Percentiles rank a stretch among this genome's conserved stretches.
Evolutionary conservation across 2,113 vertebrate genomes (phyloP).

Genomic region (Otus sunia): DNA sequence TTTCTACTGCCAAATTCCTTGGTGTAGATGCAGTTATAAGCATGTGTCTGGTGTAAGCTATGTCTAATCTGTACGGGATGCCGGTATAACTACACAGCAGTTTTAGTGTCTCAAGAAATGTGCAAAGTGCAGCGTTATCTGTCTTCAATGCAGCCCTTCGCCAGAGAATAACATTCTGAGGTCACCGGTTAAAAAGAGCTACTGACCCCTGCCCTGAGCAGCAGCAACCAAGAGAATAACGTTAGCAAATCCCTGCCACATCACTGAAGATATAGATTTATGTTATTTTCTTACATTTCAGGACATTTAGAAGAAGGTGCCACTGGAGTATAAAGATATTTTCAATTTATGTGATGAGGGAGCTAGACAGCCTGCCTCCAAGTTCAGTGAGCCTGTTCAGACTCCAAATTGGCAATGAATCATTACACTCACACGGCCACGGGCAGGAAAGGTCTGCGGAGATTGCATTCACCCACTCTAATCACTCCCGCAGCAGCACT

Average conservation of each 20-base stretch:
- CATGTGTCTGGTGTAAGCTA: neutral
- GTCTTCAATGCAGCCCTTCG: neutral
- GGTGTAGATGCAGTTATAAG: neutral
- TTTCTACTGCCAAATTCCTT: neutral
- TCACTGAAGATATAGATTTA: neutral
- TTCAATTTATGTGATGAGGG: constrained; percentile 40
- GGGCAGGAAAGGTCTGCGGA: constrained; percentile 45
- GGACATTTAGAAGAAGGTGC: constrained; percentile 10
- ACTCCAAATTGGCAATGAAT: constrained; percentile 50
- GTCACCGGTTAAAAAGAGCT: constrained; percentile 2
- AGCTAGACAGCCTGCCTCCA: constrained; percentile 49
- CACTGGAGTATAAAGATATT: constrained; percentile 32
- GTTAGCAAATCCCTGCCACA: constrained; percentile 12
- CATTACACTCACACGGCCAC: neutral
- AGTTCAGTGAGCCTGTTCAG: constrained; percentile 48
- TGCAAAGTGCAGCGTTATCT: neutral
- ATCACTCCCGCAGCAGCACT: neutral
- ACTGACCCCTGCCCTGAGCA: neutral
- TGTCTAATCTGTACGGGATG: constrained; percentile 15
- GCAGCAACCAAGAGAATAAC: neutral
- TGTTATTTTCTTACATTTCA: constrained; percentile 35
- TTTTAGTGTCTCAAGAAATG: constrained; percentile 7
- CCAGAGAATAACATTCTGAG: neutral
- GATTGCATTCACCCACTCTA: neutral
- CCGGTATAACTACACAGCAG: neutral